Evolutionary conservation across 2,113 vertebrate genomes (phyloP), one percentile per base, ranked within the genome.

Genomic region (Trachemys scripta): DNA sequence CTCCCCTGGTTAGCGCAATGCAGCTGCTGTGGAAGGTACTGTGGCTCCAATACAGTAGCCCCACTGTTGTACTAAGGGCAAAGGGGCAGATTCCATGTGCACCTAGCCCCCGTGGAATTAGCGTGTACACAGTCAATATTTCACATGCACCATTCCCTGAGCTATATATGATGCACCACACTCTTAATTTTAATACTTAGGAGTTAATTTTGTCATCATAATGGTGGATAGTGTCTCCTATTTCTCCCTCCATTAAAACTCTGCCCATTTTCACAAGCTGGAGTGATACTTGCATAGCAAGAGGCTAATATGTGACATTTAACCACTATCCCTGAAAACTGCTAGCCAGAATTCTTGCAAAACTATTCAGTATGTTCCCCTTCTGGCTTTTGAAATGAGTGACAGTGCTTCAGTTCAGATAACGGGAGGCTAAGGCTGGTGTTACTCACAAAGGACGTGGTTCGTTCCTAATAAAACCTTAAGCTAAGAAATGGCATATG

Each of bases 41-140:
- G 38, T 16, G 10, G 11, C 1, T 76, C 54, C 56, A 38, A 11
- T 25, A 45, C 56, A 72, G 80, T 84, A 54, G 45, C 5, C 84
- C 27, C 80, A 0, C 54, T 0, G 1, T 89, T 81, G 19, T n/a
- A 0, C 0, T 42, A 51, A 79, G 35, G 80, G 27, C 51, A 16
- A 47, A 47, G 45, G 80, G 11, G 14, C 72, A 83, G 45, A 29
- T 49, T 65, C 82, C 76, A 10, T 11, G 35, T 42, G 35, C 14
- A 8, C 59, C 80, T 79, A 0, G 4, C 75, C 62, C 89, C 76
- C n/a, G 22, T 81, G 54, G n/a, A 91, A 62, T 12, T n/a, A n/a
- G 35, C 17, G 3, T 2, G 0, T 50, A 14, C 42, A 14, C 82
- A 29, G 49, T 51, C 29, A 53, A 1, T 50, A 20, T 76, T 86